Conservation (phyloP, 2,113 vertebrate species). For the Pedetes capensis region DNA sequence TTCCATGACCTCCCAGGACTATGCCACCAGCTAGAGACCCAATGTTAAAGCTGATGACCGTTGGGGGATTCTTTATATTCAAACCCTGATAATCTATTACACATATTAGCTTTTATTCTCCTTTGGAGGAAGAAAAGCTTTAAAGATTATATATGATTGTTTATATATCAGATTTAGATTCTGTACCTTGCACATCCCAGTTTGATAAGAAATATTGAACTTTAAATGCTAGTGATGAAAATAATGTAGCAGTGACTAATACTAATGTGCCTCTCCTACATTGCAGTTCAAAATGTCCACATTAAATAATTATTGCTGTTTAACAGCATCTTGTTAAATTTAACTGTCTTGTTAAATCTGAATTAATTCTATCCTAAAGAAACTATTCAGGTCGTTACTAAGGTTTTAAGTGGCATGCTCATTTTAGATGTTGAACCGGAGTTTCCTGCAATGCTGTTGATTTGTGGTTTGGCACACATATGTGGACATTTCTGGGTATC, state of each 20-base stretch:
- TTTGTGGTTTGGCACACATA: background rate
- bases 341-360: constrained; percentile 70
- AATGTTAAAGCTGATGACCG: too few species aligned
- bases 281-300: constrained; percentile 22
- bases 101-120: background rate
- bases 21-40: too few species aligned
- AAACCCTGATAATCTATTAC: too few species aligned
- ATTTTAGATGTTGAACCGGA: constrained; percentile 51
- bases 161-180: background rate
- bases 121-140: background rate
- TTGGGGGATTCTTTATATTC: too few species aligned
- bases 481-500: background rate
- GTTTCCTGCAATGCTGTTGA: background rate
- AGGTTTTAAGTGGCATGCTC: constrained; percentile 51
- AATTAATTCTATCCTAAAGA: constrained; percentile 71
- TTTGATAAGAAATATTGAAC: constrained; percentile 68
- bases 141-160: background rate
- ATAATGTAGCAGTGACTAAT: constrained; percentile 69
- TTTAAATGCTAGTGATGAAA: constrained; percentile 69
- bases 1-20: too few species aligned
- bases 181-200: background rate
- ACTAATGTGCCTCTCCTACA: constrained; percentile 1
- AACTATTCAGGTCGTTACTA: constrained; percentile 53
- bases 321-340: constrained; percentile 78
- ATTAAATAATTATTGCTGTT: constrained; percentile 69